phyloP scores from a whole-genome alignment of 2,888 invertebrate genomes.

The Eupelmus urozonus region DNA sequence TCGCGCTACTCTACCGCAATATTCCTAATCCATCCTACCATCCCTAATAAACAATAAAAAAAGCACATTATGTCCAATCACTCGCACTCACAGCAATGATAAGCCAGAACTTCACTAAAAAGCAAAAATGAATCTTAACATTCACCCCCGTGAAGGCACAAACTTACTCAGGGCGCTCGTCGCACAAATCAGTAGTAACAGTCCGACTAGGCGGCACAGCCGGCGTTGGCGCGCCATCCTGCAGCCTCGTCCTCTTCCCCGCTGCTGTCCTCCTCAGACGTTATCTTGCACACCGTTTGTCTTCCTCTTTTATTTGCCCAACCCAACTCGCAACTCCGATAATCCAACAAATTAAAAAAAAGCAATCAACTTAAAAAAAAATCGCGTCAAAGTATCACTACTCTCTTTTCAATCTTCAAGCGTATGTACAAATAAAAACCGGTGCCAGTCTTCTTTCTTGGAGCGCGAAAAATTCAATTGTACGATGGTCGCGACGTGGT shows the following conservation, averaged over 20 bases:
- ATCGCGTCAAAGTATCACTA: too few relatives aligned
- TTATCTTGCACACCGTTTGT: constrained; percentile 40
- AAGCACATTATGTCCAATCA: too few relatives aligned
- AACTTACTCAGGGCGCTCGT: constrained; percentile 51
- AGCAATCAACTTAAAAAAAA: too few relatives aligned
- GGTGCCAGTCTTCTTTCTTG: too few relatives aligned
- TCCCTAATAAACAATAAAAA: not conserved
- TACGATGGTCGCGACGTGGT: too few relatives aligned
- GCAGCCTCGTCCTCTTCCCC: constrained; percentile 28
- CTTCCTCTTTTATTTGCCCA: not conserved
- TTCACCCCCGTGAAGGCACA: not conserved
- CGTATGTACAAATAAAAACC: too few relatives aligned
- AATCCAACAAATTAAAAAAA: too few relatives aligned
- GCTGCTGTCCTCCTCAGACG: constrained; percentile 10
- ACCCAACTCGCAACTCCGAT: not conserved
- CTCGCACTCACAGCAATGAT: too few relatives aligned
- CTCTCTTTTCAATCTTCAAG: too few relatives aligned
- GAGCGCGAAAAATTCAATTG: too few relatives aligned
- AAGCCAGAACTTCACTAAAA: too few relatives aligned
- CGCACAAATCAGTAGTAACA: constrained; percentile 46
- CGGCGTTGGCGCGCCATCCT: constrained; percentile 47
- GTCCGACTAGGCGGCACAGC: constrained; percentile 47
- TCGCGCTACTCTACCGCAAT: not conserved
- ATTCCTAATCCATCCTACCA: not conserved
- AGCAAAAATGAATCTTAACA: not conserved